phyloP scores from a whole-genome alignment of 2,113 vertebrate species.

The Nerophis ophidion region DNA sequence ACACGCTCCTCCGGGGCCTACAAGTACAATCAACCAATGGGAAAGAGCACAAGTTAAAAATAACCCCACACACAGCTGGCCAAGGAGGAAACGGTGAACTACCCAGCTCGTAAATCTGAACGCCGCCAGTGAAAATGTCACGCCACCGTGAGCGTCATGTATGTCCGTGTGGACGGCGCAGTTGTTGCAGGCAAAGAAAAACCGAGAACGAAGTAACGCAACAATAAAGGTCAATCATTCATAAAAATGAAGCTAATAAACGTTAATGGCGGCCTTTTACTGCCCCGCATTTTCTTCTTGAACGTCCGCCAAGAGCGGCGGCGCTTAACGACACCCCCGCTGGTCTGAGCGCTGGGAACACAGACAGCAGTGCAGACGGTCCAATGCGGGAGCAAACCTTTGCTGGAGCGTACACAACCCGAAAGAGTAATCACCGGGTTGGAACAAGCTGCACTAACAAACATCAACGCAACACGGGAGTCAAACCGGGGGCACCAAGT shows the following conservation, averaged over 20 bases:
- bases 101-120: conserved; percentile 21
- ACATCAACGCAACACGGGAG: too few species aligned
- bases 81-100: conserved; percentile 21
- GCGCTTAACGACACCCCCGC: too few species aligned
- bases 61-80: conserved; percentile 28
- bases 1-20: conserved; percentile 13
- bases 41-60: conserved; percentile 53
- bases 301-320: not conserved
- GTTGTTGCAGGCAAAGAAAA: not conserved
- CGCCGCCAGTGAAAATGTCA: conserved; percentile 3
- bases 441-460: too few species aligned
- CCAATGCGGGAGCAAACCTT: not conserved
- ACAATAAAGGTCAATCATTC: conserved; percentile 2
- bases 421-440: too few species aligned
- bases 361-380: not conserved
- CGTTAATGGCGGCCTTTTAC: conserved; percentile 3
- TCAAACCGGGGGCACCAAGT: too few species aligned
- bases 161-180: not conserved
- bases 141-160: not conserved
- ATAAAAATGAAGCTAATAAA: conserved; percentile 3
- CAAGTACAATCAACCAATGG: conserved; percentile 30
- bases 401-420: not conserved
- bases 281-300: not conserved
- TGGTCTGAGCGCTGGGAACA: too few species aligned
- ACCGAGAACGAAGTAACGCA: conserved; percentile 2